Evolutionary conservation across 2,797 vertebrate genomes (phyloP).

Genomic region (Thunnus albacares): DNA sequence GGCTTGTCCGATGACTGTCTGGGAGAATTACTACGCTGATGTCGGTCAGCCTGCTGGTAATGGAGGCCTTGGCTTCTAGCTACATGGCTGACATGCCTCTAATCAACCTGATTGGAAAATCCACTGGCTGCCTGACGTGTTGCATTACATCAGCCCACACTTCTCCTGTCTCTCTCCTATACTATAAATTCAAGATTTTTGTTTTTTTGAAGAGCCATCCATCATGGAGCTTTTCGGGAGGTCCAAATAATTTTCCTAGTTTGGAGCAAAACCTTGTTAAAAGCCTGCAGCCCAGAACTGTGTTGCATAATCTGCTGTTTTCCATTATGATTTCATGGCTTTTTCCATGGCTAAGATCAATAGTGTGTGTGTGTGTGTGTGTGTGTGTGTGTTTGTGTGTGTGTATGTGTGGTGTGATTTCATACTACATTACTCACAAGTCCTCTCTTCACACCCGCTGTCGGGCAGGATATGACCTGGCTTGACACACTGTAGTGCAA

Average conservation of each 20-base stretch:
- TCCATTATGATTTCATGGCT: conserved; percentile 27
- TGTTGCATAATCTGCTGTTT: conserved; percentile 38
- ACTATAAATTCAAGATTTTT: background rate
- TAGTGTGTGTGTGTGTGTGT: conserved; percentile 18
- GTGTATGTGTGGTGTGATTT: conserved; percentile 6
- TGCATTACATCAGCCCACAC: conserved; percentile 64
- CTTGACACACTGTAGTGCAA: conserved; percentile 38
- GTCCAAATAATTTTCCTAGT: background rate
- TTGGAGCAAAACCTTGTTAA: conserved; percentile 39
- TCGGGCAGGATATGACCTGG: conserved; percentile 40
- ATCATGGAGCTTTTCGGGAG: background rate
- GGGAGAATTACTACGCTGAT: conserved; percentile 63
- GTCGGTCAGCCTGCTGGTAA: conserved; percentile 64
- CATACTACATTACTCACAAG: conserved; percentile 30
- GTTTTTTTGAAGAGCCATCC: background rate
- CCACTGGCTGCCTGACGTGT: conserved; percentile 47
- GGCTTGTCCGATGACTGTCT: conserved; percentile 39
- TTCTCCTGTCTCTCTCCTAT: conserved; percentile 22
- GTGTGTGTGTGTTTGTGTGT: background rate
- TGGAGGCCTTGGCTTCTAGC: conserved; percentile 66
- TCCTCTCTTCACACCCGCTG: conserved; percentile 22
- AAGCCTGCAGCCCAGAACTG: conserved; percentile 7
- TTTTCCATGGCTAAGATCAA: conserved; percentile 62
- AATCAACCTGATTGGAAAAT: conserved; percentile 80
- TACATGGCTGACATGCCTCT: conserved; percentile 62